Percentiles rank a stretch among this genome's conserved stretches.
These are phyloP conservation scores for Pomatostomus ruficeps DNA, from an alignment of 2,113 vertebrate species.

Conservation along the genomic window DNA sequence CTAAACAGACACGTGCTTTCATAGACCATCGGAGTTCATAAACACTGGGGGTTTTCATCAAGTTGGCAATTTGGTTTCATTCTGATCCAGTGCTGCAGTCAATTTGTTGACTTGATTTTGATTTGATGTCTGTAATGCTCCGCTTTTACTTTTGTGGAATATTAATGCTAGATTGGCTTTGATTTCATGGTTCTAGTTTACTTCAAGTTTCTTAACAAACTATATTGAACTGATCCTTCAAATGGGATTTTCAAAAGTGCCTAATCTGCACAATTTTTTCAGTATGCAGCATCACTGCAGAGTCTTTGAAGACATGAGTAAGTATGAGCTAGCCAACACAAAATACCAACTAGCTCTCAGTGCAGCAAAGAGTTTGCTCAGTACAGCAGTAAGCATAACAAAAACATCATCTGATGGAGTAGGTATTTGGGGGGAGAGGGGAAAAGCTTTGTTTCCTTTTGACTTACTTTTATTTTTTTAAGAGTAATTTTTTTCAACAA, in stretches of 20 bases:
- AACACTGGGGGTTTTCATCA: background rate
- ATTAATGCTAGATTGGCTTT: slow-evolving; percentile 36
- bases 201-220: slow-evolving; percentile 20
- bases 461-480: background rate
- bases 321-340: background rate
- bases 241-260: slow-evolving; percentile 21
- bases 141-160: background rate
- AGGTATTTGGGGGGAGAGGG: fast-evolving
- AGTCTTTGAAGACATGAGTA: background rate
- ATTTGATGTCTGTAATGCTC: slow-evolving; percentile 21
- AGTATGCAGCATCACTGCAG: background rate
- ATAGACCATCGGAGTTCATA: background rate
- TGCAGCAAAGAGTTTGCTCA: background rate
- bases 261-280: background rate
- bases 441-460: background rate
- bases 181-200: slow-evolving; percentile 24
- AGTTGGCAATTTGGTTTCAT: slow-evolving; percentile 3
- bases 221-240: background rate
- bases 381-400: background rate
- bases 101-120: slow-evolving; percentile 49
- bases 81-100: background rate
- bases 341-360: background rate
- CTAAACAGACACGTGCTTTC: background rate
- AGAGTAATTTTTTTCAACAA: background rate
- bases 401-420: background rate